Percentiles rank a stretch among this genome's conserved stretches.
These are phyloP conservation scores for Eurystomus glaucurus DNA, from an alignment of 2,797 vertebrate genomes.

Conservation along the genomic window DNA sequence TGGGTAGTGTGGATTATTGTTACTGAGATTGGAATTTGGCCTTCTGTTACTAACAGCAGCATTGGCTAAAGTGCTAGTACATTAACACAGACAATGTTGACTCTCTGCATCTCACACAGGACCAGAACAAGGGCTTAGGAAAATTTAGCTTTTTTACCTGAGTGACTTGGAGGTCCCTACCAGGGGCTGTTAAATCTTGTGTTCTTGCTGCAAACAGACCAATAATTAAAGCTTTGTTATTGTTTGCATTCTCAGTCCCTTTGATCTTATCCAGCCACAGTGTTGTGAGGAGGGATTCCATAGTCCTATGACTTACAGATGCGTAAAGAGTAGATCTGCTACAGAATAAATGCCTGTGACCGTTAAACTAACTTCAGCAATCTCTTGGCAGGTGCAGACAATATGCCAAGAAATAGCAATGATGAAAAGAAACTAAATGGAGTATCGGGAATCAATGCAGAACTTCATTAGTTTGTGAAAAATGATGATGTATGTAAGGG, in stretches of 20 bases:
- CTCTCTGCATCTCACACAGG: constrained; percentile 11
- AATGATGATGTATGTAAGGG: neutral
- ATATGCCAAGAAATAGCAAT: constrained; percentile 2
- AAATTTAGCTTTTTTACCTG: constrained; percentile 61
- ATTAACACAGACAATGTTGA: neutral
- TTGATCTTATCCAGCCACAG: neutral
- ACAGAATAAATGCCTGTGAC: neutral
- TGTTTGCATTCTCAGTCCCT: neutral
- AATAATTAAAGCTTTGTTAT: constrained; percentile 21
- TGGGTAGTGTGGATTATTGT: neutral
- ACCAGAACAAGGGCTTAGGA: constrained; percentile 38
- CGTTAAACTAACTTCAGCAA: neutral
- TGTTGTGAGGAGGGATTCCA: neutral
- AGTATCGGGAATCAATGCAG: neutral
- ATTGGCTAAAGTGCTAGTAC: constrained; percentile 11
- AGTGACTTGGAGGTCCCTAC: constrained; percentile 35
- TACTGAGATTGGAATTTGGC: neutral
- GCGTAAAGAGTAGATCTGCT: neutral
- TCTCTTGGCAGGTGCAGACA: constrained; percentile 45
- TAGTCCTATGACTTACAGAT: neutral
- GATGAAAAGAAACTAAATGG: constrained; percentile 7
- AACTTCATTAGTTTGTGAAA: neutral
- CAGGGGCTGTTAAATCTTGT: constrained; percentile 21
- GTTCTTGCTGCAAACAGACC: constrained; percentile 7
- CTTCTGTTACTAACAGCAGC: neutral